Base-by-base conservation (phyloP, 2,797 vertebrate genomes). In the Menidia menidia region DNA sequence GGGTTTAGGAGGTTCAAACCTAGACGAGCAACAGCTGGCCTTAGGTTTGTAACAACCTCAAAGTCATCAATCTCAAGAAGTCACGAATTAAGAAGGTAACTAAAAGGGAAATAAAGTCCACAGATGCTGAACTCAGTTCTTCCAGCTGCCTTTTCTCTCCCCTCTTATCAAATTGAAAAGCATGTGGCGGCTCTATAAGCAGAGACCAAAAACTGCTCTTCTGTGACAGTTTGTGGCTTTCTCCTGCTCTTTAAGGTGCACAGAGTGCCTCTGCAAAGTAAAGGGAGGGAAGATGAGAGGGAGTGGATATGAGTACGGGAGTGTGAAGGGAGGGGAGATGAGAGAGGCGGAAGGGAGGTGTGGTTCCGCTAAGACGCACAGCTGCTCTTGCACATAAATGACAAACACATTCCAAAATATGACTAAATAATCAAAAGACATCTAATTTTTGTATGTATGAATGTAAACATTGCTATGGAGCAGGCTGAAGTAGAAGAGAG, bases 211-310 rank as follows among this genome's bases (percentile, higher is more conserved):
- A 75, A 85, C 87, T 59, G 71, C 76, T 85, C 73, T 57, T 71
- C 70, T 78, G 75, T 77, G 79, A 77, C 77, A 86, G 82, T 89
- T 85, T 83, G 77, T 67, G 64, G 56, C 80, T 78, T 82, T 82
- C 77, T 75, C 70, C 71, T 44, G 75, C 80, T 84, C 81, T 83
- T 82, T 83, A 80, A 88, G 66, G 45, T 73, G 0, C 82, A 64
- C 81, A 52, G 81, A 64, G 78, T 82, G 87, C 84, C 80, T 89
- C 77, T 81, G 85, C 73, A 73, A 85, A 82, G 75, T 67, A 86
- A 75, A 76, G 85, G 73, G 80, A 86, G 87, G 80, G 86, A 83
- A 72, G 81, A 81, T 65, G 70, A 86, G 84, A 87, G 86, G 68
- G 88, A 84, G 84, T 73, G 86, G 78, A 87, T 79, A 78, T 72